A percentile compares a stretch with the other conserved stretches of the same genome.
These are phyloP conservation scores for Anisognathus igniventris DNA, from an alignment of 2,797 vertebrate genomes.

Conservation along the genomic window DNA sequence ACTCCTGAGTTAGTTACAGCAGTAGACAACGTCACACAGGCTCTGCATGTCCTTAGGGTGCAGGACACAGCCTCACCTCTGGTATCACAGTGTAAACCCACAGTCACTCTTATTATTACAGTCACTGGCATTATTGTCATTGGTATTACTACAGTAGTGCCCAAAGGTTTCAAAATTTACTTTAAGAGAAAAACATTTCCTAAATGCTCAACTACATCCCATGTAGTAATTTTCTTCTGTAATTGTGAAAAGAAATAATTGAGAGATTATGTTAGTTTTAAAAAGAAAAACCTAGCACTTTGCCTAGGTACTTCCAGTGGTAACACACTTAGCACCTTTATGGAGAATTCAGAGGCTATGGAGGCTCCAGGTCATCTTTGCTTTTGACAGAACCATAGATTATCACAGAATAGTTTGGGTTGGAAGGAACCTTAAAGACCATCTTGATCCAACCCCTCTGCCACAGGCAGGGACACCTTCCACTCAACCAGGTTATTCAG, in stretches of 20 bases:
- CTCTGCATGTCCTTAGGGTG: not conserved
- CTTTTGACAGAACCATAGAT: not conserved
- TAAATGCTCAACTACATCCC: not conserved
- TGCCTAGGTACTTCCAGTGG: not conserved
- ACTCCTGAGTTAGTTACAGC: conserved; percentile 25
- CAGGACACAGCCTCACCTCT: not conserved
- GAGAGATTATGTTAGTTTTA: not conserved
- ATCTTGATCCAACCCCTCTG: not conserved
- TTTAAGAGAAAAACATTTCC: not conserved
- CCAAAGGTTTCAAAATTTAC: not conserved
- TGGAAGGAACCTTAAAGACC: not conserved
- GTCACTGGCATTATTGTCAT: not conserved
- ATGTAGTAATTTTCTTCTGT: not conserved
- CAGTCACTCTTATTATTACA: not conserved
- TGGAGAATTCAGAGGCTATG: not conserved
- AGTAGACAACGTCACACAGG: not conserved
- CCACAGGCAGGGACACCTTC: not conserved
- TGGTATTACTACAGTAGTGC: not conserved
- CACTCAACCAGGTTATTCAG: not conserved
- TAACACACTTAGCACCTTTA: not conserved
- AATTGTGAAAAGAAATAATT: not conserved
- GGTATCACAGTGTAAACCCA: not conserved
- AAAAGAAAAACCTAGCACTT: not conserved
- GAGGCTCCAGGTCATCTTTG: not conserved
- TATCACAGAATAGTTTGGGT: not conserved